Base-by-base conservation (phyloP, 2,113 vertebrate species). In the Corvus moneduloides region DNA sequence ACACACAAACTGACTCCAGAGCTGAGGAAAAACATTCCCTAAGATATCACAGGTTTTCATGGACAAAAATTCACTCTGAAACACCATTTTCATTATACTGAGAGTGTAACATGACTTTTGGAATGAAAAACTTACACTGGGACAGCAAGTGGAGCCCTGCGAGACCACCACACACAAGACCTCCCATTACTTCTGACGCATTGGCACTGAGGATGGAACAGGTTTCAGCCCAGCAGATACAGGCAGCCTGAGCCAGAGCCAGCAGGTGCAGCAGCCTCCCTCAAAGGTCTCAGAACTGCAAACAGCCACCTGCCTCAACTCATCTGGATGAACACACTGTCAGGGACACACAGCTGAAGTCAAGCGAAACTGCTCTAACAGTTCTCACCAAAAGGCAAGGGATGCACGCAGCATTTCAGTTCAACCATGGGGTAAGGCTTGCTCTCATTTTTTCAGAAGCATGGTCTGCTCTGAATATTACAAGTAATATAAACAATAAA, bases 341-440 rank as follows among this genome's bases (percentile, higher is more conserved):
- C 54, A 61, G 37, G 20, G 41, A 63, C 81, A 52, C 48, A 52
- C 32, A 77, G 67, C 26, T 33, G 33, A 51, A 83, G 52, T 13
- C 76, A 68, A 44, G 58, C 1, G 0, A 79, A 72, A 74, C 32
- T 52, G 43, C 16, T 67, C 35, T 18, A 11, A 61, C 4, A 10
- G 26, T 26, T 43, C 48, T 30, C 46, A 49, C 30, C 20, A 64
- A 76, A 59, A 79, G 58, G 39, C 27, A 86, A 68, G 35, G 49
- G 75, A 46, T 5, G 11, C 7, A 20, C 0, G 1, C 1, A 12
- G 24, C 6, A 3, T 27, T 54, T 44, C 49, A 55, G 54, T 68
- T 83, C 16, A 33, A 28, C 83, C 30, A 17, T 2, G 0, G 22
- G 16, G 11, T 15, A 54, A 44, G 3, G 56, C 32, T 37, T 37